Evolutionary conservation across 2,797 vertebrate genomes (phyloP), one percentile per base, ranked within the genome.

Genomic region (Forpus xanthops): DNA sequence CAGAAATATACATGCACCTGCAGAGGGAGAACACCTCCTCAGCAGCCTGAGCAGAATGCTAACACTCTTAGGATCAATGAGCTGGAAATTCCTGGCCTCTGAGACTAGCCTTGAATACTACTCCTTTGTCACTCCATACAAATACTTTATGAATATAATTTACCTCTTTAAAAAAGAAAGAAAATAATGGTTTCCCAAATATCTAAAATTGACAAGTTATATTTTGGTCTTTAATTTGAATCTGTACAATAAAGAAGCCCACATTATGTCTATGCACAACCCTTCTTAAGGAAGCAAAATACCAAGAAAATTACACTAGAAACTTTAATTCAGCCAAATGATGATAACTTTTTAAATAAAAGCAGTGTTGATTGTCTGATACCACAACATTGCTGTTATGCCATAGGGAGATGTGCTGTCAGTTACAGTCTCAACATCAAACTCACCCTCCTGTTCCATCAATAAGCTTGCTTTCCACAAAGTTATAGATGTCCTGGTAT

Each of bases 1-100:
- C 99, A 1, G 99, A 99, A 95, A 99, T 99, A 87, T 99, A 99
- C 99, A 99, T 99, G 89, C 99, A 99, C 96, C 99, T 99, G 45
- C 8, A 76, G 53, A 65, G 92, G 50, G 18, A 90, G 37, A 85
- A 55, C 25, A n/a, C 3, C 31, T 50, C 70, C 62, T 80, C 68
- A 91, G 80, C 77, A 78, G 33, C 27, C 58, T 90, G 31, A 88
- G 20, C 42, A 77, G 71, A 84, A 47, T 7, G 1, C 2, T 12
- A 49, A 80, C 35, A 11, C 27, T 16, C 23, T 2, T 44, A 37
- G 28, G 10, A 80, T 53, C 19, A 25, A 37, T 2, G 28, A 70
- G n/a, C 24, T 78, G 39, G 15, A 71, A 74, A 68, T 47, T 68
- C 53, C 66, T 62, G 25, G 60, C 25, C 70, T 62, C 82, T 5